phyloP scores from a whole-genome alignment of 2,888 invertebrate genomes.

The Megalurothrips usitatus region DNA sequence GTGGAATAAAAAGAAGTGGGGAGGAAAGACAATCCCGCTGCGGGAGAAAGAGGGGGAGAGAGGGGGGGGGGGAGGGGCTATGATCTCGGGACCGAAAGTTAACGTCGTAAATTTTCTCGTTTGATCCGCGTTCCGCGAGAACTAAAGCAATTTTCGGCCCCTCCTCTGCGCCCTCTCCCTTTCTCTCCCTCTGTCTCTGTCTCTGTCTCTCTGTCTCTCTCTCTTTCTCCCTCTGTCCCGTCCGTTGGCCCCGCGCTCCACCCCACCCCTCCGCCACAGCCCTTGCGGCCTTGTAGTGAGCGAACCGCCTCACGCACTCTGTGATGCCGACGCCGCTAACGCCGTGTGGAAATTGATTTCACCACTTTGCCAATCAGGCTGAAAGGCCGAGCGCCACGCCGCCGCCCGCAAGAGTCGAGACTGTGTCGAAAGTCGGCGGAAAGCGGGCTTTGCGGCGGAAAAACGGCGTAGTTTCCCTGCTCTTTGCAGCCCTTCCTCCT shows the following conservation, averaged over 20 bases:
- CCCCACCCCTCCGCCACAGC: too few relatives aligned
- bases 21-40: background rate
- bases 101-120: constrained; percentile 26
- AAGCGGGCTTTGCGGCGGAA: too few relatives aligned
- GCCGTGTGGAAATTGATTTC: background rate
- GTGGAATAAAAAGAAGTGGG: background rate
- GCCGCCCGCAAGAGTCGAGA: too few relatives aligned
- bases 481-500: too few relatives aligned
- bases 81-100: constrained; percentile 5
- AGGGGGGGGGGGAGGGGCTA: background rate
- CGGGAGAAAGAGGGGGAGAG: background rate
- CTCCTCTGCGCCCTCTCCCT: background rate
- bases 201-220: background rate
- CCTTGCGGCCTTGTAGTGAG: background rate
- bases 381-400: background rate
- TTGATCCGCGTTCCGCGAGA: constrained; percentile 24
- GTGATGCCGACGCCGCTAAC: background rate
- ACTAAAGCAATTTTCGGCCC: constrained; percentile 20
- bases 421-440: too few relatives aligned
- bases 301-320: background rate
- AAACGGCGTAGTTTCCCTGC: too few relatives aligned
- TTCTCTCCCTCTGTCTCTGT: background rate
- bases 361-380: constrained; percentile 6
- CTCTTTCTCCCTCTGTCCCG: background rate
- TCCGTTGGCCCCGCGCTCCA: background rate